A percentile compares a stretch with the other conserved stretches of the same genome.
Conservation (phyloP, 2,888 invertebrate genomes). For the Scrobipalpa costella region DNA sequence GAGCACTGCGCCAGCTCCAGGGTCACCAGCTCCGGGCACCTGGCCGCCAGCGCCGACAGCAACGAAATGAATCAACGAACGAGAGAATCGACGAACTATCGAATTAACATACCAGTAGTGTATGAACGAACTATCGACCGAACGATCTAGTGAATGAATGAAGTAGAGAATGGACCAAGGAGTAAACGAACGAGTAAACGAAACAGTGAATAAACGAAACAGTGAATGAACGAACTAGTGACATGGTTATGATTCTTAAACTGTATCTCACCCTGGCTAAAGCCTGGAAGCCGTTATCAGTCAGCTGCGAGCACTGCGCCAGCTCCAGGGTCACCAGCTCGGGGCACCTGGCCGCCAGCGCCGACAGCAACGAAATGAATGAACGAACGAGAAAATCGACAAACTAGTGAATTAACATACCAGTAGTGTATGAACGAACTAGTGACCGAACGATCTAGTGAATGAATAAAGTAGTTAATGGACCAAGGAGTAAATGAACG, state of each 20-base stretch:
- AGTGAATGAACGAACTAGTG: neutral
- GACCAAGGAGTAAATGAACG: no score
- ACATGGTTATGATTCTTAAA: neutral
- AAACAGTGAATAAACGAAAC: neutral
- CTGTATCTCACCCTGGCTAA: conserved; percentile 91
- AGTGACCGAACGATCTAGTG: no score
- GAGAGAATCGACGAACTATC: no score
- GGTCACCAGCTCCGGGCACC: conserved; percentile 93
- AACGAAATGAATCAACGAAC: no score
- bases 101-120: no score
- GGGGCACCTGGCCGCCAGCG: conserved; percentile 93
- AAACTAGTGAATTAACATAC: no score
- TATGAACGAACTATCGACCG: no score
- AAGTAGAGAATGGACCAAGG: no score
- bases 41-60: conserved; percentile 91
- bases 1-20: conserved; percentile 97
- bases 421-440: no score
- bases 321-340: conserved; percentile 95
- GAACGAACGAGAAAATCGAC: no score
- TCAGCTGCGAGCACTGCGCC: conserved; percentile 96
- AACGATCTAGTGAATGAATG: no score
- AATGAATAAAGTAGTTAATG: no score
- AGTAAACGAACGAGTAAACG: conserved; percentile 1
- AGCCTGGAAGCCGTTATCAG: conserved; percentile 97
- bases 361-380: conserved; percentile 89